phyloP scores from a whole-genome alignment of 2,113 vertebrate genomes.

The Carassius auratus region DNA sequence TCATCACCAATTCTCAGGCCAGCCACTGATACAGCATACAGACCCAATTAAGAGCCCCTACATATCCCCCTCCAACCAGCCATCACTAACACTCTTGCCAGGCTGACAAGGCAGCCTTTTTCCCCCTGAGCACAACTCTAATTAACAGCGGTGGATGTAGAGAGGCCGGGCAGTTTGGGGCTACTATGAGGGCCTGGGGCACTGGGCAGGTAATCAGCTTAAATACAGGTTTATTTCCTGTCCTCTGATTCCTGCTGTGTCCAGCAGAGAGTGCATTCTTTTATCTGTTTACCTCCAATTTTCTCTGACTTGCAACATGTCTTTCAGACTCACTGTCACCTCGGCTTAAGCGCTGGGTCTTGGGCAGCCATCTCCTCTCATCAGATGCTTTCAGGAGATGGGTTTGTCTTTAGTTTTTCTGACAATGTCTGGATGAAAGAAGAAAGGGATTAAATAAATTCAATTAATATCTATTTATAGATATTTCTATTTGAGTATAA shows the following conservation, averaged over 20 bases:
- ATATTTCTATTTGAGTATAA: background rate
- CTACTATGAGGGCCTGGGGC: slow-evolving; percentile 78
- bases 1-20: slow-evolving; percentile 79
- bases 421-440: slow-evolving; percentile 40
- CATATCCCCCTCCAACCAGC: slow-evolving; percentile 81
- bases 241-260: slow-evolving; percentile 72
- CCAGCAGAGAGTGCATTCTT: slow-evolving; percentile 75
- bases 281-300: slow-evolving; percentile 80
- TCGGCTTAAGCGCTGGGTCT: slow-evolving; percentile 63
- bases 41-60: slow-evolving; percentile 83
- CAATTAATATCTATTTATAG: background rate
- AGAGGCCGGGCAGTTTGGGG: slow-evolving; percentile 61
- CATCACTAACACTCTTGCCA: slow-evolving; percentile 82
- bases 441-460: too few relatives aligned
- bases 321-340: slow-evolving; percentile 75
- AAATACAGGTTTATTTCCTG: slow-evolving; percentile 82
- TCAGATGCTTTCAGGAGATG: slow-evolving; percentile 64
- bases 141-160: slow-evolving; percentile 76
- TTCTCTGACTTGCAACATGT: slow-evolving; percentile 75
- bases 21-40: slow-evolving; percentile 76
- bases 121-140: slow-evolving; percentile 75
- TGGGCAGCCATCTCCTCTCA: slow-evolving; percentile 56
- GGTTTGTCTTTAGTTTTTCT: slow-evolving; percentile 63
- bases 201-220: slow-evolving; percentile 82
- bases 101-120: slow-evolving; percentile 80